Percentiles rank a stretch among this genome's conserved stretches.
These are phyloP conservation scores for Probosciger aterrimus DNA, from an alignment of 2,113 vertebrate genomes.

Conservation along the genomic window DNA sequence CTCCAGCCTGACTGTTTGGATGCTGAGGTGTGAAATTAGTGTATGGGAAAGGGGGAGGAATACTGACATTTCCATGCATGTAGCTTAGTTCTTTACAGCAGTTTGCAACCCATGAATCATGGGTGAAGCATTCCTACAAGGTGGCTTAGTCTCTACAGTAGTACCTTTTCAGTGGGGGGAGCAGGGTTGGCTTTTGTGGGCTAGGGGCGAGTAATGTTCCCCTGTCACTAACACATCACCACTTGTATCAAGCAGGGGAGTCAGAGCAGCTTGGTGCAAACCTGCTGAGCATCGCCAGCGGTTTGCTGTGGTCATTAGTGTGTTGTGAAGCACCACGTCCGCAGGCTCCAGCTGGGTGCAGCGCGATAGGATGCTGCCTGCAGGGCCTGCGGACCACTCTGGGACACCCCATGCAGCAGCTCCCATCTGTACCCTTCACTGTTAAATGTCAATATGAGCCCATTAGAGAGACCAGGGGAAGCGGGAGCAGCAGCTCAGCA, in stretches of 20 bases:
- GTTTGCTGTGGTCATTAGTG: not conserved
- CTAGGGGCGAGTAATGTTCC: not conserved
- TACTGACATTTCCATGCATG: not conserved
- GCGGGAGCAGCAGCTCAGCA: not conserved
- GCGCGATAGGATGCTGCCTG: not conserved
- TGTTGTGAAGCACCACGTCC: accelerated
- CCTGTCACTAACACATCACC: not conserved
- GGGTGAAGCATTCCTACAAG: not conserved
- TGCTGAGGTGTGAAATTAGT: not conserved
- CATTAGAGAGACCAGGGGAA: not conserved
- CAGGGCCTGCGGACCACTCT: not conserved
- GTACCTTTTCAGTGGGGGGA: not conserved
- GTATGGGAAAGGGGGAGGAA: not conserved
- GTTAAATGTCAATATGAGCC: not conserved
- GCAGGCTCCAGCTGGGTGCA: accelerated
- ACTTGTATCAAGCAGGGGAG: not conserved
- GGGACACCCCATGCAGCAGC: not conserved
- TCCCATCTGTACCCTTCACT: not conserved
- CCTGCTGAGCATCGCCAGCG: accelerated
- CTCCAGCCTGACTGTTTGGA: not conserved
- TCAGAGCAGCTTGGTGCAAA: not conserved
- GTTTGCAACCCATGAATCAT: not conserved
- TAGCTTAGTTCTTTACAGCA: not conserved
- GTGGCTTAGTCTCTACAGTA: not conserved
- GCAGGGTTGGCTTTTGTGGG: not conserved